A percentile compares a stretch with the other conserved stretches of the same genome.
phyloP scores from a whole-genome alignment of 1,140 invertebrate species.

The Ridgeia piscesae region DNA sequence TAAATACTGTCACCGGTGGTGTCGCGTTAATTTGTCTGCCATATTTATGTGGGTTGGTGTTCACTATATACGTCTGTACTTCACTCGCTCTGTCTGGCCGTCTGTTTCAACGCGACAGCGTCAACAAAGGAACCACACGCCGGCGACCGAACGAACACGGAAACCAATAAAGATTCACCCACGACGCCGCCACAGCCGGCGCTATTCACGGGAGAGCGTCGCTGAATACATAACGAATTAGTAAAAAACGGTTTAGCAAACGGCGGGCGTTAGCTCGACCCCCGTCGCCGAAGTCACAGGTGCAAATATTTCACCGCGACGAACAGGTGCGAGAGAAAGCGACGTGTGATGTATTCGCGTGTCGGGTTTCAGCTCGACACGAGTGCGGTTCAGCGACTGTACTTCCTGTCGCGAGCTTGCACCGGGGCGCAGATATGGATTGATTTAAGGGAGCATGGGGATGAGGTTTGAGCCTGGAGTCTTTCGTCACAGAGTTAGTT shows the following conservation, averaged over 20 bases:
- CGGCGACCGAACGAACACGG: neutral
- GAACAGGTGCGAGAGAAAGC: neutral
- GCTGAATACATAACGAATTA: neutral
- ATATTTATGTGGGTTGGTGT: neutral
- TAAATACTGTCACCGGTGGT: neutral
- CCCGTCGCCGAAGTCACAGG: neutral
- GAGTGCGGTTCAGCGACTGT: neutral
- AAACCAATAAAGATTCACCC: conserved; percentile 1
- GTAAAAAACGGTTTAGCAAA: neutral
- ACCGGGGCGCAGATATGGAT: neutral
- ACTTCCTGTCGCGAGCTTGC: neutral
- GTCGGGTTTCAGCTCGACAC: neutral
- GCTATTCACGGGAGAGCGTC: neutral
- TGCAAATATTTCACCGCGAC: neutral
- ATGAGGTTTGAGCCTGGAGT: neutral
- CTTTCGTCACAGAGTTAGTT: neutral
- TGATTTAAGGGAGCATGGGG: neutral
- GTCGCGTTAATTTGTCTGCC: neutral
- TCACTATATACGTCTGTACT: neutral
- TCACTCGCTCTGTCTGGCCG: neutral
- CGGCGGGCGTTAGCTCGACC: neutral
- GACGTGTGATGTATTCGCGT: neutral
- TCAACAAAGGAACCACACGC: neutral
- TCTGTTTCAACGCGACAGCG: neutral
- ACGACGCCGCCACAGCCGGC: neutral